phyloP scores from a whole-genome alignment of 2,797 vertebrate species.

The Heterohyrax brucei region DNA sequence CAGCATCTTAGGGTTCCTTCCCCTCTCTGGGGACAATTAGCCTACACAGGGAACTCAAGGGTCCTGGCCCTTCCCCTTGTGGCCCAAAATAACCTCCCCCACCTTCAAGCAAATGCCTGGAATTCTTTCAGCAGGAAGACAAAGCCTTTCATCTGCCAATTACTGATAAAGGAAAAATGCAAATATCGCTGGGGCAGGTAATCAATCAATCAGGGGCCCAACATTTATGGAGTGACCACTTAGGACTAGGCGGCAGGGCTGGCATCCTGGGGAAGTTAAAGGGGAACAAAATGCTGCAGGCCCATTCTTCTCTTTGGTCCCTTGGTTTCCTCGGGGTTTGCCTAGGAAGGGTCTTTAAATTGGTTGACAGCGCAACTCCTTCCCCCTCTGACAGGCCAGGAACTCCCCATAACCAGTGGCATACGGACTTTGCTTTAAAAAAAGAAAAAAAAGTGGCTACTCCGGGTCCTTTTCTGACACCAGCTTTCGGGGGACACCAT shows the following conservation, averaged over 20 bases:
- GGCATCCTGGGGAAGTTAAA: constrained; percentile 71
- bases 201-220: constrained; percentile 85
- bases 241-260: constrained; percentile 41
- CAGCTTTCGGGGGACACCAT: constrained; percentile 31
- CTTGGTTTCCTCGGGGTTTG: constrained; percentile 67
- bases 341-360: constrained; percentile 69
- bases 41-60: constrained; percentile 61
- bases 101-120: constrained; percentile 83
- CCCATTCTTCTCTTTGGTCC: constrained; percentile 65
- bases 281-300: constrained; percentile 62
- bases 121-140: constrained; percentile 86
- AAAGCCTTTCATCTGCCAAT: constrained; percentile 89
- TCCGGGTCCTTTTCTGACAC: not conserved
- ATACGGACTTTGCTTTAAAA: constrained; percentile 44
- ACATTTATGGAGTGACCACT: constrained; percentile 84
- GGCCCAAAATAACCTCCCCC: constrained; percentile 80
- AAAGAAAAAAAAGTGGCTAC: not conserved
- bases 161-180: constrained; percentile 89
- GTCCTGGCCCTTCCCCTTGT: constrained; percentile 70
- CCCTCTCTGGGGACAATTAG: constrained; percentile 47
- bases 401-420: constrained; percentile 38
- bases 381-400: constrained; percentile 64
- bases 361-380: constrained; percentile 60
- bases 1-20: constrained; percentile 25
- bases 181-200: constrained; percentile 83